Percentiles rank a stretch among this genome's conserved stretches.
Conservation (phyloP, 2,888 invertebrate species). For the Epirrhoe alternata region DNA sequence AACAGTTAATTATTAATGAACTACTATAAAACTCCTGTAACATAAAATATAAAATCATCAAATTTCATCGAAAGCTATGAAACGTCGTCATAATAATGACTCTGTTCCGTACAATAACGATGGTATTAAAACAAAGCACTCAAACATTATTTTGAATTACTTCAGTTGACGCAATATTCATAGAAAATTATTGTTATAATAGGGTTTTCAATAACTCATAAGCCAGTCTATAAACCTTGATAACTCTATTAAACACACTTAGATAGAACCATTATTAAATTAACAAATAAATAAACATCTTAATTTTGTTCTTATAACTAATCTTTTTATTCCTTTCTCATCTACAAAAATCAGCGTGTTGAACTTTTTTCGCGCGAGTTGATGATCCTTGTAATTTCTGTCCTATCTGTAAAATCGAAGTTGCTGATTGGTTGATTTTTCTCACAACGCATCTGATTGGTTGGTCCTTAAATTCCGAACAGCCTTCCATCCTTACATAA, state of each 20-base stretch:
- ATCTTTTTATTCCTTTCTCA: too few relatives aligned
- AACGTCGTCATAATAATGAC: slow-evolving; percentile 15
- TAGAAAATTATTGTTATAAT: slow-evolving; percentile 12
- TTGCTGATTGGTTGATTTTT: not conserved
- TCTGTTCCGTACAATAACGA: slow-evolving; percentile 17
- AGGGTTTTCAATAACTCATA: not conserved
- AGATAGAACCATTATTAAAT: too few relatives aligned
- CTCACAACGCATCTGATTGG: not conserved
- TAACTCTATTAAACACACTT: too few relatives aligned
- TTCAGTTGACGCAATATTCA: slow-evolving; percentile 11
- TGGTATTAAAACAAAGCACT: slow-evolving; percentile 8
- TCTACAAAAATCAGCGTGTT: too few relatives aligned
- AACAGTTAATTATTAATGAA: not conserved
- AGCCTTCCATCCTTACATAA: not conserved
- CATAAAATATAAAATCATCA: not conserved
- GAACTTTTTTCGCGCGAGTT: too few relatives aligned
- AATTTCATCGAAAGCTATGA: slow-evolving; percentile 5
- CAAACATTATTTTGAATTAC: slow-evolving; percentile 16
- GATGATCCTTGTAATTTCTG: not conserved
- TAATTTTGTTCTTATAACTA: too few relatives aligned
- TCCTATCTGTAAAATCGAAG: not conserved
- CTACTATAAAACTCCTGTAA: not conserved
- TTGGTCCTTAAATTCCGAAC: not conserved
- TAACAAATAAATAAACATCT: too few relatives aligned
- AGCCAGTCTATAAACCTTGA: not conserved